A percentile compares a stretch with the other conserved stretches of the same genome.
These are phyloP conservation scores for Lordiphosa andalusiaca DNA, from an alignment of 2,888 invertebrate species.

Conservation along the genomic window DNA sequence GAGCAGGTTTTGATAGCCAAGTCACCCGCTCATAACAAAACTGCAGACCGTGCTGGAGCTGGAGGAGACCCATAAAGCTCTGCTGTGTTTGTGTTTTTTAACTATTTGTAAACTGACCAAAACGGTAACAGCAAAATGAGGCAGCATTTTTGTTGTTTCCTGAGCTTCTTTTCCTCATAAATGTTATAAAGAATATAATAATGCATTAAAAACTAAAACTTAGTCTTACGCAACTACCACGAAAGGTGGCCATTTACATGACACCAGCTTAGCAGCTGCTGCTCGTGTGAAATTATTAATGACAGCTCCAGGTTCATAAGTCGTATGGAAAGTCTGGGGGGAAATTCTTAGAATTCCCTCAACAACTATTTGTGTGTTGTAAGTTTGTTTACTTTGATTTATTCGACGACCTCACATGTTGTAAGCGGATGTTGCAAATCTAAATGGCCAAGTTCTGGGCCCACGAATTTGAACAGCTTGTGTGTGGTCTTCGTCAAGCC, in stretches of 20 bases:
- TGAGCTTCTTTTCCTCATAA: slow-evolving; percentile 52
- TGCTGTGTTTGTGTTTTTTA: slow-evolving; percentile 39
- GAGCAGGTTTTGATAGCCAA: slow-evolving; percentile 61
- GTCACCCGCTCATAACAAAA: slow-evolving; percentile 70
- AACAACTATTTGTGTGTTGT: slow-evolving; percentile 29
- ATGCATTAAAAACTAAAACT: slow-evolving; percentile 54
- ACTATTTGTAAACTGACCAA: slow-evolving; percentile 71
- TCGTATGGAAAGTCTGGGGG: slow-evolving; percentile 50
- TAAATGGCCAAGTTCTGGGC: slow-evolving; percentile 35
- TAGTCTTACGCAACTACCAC: slow-evolving; percentile 57
- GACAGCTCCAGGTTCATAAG: slow-evolving; percentile 45
- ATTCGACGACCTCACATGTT: slow-evolving; percentile 40
- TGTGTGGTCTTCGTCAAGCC: slow-evolving; percentile 58
- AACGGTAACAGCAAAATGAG: slow-evolving; percentile 59
- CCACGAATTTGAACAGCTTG: slow-evolving; percentile 18
- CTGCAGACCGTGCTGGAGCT: slow-evolving; percentile 42
- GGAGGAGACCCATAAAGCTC: slow-evolving; percentile 52
- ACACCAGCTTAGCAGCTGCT: slow-evolving; percentile 39
- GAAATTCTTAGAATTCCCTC: slow-evolving; percentile 49
- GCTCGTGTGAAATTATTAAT: slow-evolving; percentile 69
- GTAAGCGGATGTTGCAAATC: slow-evolving; percentile 67
- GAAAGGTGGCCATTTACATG: slow-evolving; percentile 53
- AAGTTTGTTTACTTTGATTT: slow-evolving; percentile 44
- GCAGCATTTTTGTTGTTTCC: slow-evolving; percentile 26
- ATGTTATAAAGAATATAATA: slow-evolving; percentile 67